Conservation (phyloP, 92 coral and sea anemone species). For the Parazoanthus atlanticus region DNA sequence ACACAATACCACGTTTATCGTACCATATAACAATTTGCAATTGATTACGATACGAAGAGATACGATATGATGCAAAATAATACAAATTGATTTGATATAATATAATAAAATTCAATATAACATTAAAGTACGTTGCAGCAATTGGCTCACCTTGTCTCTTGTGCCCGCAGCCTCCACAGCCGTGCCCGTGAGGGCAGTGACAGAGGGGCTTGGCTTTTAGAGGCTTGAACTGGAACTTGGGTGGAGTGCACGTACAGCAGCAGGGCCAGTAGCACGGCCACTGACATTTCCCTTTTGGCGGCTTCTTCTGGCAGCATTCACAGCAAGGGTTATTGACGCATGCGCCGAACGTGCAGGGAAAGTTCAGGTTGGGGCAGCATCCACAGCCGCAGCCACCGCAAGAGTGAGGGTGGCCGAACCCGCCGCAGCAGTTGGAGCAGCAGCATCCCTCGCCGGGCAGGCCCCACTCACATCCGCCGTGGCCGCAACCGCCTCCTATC, state of each 20-base stretch:
- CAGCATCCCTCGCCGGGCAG: slow-evolving; percentile 74
- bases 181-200: slow-evolving; percentile 66
- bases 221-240: slow-evolving; percentile 77
- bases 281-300: slow-evolving; percentile 82
- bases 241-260: slow-evolving; percentile 84
- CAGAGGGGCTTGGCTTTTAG: slow-evolving; percentile 86
- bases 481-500: slow-evolving; percentile 13
- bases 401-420: slow-evolving; percentile 71
- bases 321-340: slow-evolving; percentile 92
- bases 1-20: too few species aligned
- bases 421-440: slow-evolving; percentile 73
- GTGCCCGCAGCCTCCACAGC: slow-evolving; percentile 9
- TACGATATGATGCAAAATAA: too few species aligned
- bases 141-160: neutral
- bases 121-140: too few species aligned
- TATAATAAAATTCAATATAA: too few species aligned
- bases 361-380: slow-evolving; percentile 73
- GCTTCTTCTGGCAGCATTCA: slow-evolving; percentile 85
- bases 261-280: slow-evolving; percentile 96
- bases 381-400: slow-evolving; percentile 56
- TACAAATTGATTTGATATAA: too few species aligned
- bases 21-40: too few species aligned
- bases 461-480: slow-evolving; percentile 13
- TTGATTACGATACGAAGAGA: too few species aligned
- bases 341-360: slow-evolving; percentile 90